Conservation (phyloP, 2,888 invertebrate species). For the Drosophila limbata region DNA sequence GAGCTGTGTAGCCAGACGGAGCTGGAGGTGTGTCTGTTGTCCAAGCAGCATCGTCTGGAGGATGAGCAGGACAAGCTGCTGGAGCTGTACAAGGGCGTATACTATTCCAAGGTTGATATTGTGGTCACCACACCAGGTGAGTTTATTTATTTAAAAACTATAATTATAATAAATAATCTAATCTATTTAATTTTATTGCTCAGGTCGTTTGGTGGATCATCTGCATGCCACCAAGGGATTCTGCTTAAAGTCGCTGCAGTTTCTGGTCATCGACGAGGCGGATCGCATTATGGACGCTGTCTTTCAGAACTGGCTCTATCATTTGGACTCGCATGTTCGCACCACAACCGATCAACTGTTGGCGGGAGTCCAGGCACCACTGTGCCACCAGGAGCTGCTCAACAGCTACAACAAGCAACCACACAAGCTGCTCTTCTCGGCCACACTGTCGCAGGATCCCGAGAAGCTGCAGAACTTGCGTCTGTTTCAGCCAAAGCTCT, state of each 20-base stretch:
- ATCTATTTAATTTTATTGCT: neutral
- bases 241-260: constrained; percentile 89
- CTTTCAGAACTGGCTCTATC: constrained; percentile 95
- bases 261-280: constrained; percentile 98
- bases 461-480: constrained; percentile 96
- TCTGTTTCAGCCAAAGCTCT: constrained; percentile 96
- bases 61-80: constrained; percentile 89
- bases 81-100: constrained; percentile 85
- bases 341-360: constrained; percentile 86
- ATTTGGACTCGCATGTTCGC: constrained; percentile 90
- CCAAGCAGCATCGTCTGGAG: constrained; percentile 89
- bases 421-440: constrained; percentile 98
- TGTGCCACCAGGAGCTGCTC: constrained; percentile 81
- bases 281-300: constrained; percentile 97
- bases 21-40: constrained; percentile 90
- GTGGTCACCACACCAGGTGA: constrained; percentile 94
- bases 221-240: constrained; percentile 93
- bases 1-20: constrained; percentile 89
- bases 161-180: neutral
- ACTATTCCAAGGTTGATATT: constrained; percentile 89
- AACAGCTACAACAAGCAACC: constrained; percentile 84
- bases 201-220: constrained; percentile 94
- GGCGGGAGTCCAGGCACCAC: constrained; percentile 85
- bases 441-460: constrained; percentile 98
- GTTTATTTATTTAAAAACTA: neutral